Evolutionary conservation across 2,113 vertebrate species (phyloP).

Genomic region (Neogale vison): DNA sequence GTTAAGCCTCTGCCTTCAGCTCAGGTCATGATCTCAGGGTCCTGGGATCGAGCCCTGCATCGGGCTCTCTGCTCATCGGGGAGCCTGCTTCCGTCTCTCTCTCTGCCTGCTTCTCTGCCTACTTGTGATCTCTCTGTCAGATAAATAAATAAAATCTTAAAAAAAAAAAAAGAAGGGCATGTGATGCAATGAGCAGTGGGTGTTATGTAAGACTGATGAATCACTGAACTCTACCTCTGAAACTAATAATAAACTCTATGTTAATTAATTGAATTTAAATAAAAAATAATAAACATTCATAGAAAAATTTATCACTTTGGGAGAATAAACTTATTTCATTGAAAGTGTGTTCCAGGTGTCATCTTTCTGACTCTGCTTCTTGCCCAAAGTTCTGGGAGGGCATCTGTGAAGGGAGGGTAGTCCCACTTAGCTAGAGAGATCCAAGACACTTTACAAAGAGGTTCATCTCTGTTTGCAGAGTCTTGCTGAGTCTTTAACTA

Average conservation of each 20-base stretch:
- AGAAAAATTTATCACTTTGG: not conserved
- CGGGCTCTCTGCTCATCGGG: too few relatives aligned
- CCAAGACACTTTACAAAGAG: not conserved
- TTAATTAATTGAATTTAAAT: not conserved
- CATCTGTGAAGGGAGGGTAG: not conserved
- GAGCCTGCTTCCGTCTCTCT: too few relatives aligned
- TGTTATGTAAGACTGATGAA: not conserved
- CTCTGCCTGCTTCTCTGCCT: too few relatives aligned
- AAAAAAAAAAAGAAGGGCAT: not conserved
- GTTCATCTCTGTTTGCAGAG: not conserved
- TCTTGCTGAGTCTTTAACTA: not conserved
- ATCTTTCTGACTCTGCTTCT: not conserved
- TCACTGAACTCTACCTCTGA: not conserved
- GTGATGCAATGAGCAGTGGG: not conserved
- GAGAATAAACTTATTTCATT: not conserved
- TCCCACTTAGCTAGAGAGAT: not conserved
- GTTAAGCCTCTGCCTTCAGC: too few relatives aligned
- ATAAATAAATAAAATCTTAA: too few relatives aligned
- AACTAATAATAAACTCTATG: not conserved
- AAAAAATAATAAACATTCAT: not conserved
- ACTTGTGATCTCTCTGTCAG: too few relatives aligned
- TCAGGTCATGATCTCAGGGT: too few relatives aligned
- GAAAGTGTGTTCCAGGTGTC: not conserved
- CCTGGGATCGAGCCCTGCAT: too few relatives aligned
- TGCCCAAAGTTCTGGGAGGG: not conserved